Evolutionary conservation across 1,140 invertebrate genomes (phyloP).

Genomic region (Saccostrea glomerata): DNA sequence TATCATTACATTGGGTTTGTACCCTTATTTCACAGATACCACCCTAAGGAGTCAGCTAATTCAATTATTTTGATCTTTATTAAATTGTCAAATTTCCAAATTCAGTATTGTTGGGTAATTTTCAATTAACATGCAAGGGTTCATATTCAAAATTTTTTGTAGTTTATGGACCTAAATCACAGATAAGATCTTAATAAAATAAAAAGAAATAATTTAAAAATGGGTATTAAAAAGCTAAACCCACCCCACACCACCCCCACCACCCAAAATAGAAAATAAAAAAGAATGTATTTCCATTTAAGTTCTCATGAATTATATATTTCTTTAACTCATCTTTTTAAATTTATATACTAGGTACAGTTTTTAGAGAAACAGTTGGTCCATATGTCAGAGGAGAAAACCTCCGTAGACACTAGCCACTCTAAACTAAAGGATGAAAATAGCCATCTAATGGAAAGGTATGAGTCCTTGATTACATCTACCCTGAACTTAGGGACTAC

Average conservation of each 20-base stretch:
- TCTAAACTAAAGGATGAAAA: slow-evolving; percentile 71
- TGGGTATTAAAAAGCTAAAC: no score
- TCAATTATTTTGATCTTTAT: not conserved
- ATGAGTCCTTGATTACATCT: slow-evolving; percentile 19
- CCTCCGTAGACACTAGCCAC: slow-evolving; percentile 61
- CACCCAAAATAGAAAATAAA: no score
- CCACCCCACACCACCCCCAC: no score
- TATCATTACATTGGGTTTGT: no score
- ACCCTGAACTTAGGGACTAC: slow-evolving; percentile 7
- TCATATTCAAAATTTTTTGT: not conserved
- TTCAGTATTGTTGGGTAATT: not conserved
- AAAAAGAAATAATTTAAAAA: not conserved
- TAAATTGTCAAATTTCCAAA: not conserved
- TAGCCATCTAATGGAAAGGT: slow-evolving; percentile 70
- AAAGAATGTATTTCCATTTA: no score
- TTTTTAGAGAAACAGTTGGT: slow-evolving; percentile 69
- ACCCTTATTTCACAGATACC: no score
- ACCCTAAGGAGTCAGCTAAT: no score
- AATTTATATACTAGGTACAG: slow-evolving; percentile 61
- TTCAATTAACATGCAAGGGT: not conserved
- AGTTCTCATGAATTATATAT: no score
- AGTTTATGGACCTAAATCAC: not conserved
- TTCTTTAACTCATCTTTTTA: not conserved
- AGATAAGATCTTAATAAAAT: not conserved
- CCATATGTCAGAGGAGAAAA: slow-evolving; percentile 67